Conservation (phyloP, 2,797 vertebrate genomes). For the Danionella dracula region DNA sequence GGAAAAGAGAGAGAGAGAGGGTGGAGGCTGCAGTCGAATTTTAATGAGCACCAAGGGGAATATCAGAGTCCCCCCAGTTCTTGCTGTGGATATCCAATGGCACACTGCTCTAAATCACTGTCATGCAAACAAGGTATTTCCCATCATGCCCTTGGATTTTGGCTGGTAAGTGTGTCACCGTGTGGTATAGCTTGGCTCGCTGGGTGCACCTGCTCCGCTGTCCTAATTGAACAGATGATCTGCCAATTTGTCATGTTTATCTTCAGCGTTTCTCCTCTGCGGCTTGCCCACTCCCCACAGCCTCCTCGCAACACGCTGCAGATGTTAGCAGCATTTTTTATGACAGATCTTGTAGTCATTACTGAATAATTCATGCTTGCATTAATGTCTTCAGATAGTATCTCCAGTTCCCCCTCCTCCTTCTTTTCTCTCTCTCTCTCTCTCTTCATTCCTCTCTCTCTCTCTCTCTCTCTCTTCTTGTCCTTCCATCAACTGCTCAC, state of each 20-base stretch:
- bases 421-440: not conserved
- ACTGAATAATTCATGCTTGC: slow-evolving; percentile 93
- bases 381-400: slow-evolving; percentile 88
- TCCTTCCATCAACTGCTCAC: slow-evolving; percentile 1
- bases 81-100: slow-evolving; percentile 57
- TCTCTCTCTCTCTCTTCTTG: not conserved
- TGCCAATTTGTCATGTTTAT: slow-evolving; percentile 88
- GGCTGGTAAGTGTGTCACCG: slow-evolving; percentile 68
- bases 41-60: slow-evolving; percentile 82
- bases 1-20: slow-evolving; percentile 46
- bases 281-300: slow-evolving; percentile 61
- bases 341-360: slow-evolving; percentile 88
- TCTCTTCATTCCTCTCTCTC: slow-evolving; percentile 1
- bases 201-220: slow-evolving; percentile 70
- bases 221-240: slow-evolving; percentile 80
- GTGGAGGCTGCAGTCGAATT: slow-evolving; percentile 67
- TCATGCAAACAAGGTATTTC: slow-evolving; percentile 76
- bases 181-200: slow-evolving; percentile 57
- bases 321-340: slow-evolving; percentile 72
- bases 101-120: slow-evolving; percentile 71
- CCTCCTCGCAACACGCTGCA: slow-evolving; percentile 69
- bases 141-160: slow-evolving; percentile 73
- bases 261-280: slow-evolving; percentile 68
- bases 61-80: slow-evolving; percentile 52
- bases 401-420: slow-evolving; percentile 52